Conservation (phyloP, 2,113 vertebrate genomes). For the Malurus cyaneus region DNA sequence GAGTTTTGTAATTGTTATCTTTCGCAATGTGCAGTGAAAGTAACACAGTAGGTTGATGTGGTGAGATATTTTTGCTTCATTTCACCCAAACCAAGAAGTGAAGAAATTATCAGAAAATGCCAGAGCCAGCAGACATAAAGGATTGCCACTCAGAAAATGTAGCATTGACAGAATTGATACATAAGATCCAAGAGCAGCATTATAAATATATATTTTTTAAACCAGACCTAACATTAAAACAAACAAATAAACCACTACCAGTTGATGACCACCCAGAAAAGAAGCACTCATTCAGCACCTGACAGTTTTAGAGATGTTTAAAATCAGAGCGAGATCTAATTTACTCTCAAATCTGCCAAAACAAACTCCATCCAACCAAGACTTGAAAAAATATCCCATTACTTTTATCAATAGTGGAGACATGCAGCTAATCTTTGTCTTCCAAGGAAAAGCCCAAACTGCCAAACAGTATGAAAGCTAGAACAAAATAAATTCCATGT, state of each 20-base stretch:
- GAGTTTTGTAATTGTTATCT: background rate
- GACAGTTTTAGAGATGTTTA: background rate
- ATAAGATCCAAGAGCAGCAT: background rate
- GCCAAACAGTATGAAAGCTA: background rate
- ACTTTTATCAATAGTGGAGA: background rate
- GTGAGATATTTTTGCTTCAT: background rate
- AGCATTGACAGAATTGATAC: background rate
- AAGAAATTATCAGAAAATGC: background rate
- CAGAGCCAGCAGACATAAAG: background rate
- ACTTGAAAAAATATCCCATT: background rate
- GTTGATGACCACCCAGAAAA: background rate
- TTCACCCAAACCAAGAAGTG: background rate
- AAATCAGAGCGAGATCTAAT: background rate
- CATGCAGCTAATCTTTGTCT: background rate
- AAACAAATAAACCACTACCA: background rate
- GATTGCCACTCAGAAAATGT: background rate
- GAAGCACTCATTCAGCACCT: background rate
- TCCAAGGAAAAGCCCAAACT: background rate
- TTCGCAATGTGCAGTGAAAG: background rate
- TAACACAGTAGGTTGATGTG: background rate
- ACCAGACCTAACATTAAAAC: background rate
- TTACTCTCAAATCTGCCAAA: background rate
- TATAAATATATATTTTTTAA: background rate
- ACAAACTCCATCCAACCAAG: background rate
- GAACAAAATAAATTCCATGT: background rate